Percentiles rank a stretch among this genome's conserved stretches.
Evolutionary conservation across 2,888 invertebrate species (phyloP).

Genomic region (Caenorhabditis angaria): DNA sequence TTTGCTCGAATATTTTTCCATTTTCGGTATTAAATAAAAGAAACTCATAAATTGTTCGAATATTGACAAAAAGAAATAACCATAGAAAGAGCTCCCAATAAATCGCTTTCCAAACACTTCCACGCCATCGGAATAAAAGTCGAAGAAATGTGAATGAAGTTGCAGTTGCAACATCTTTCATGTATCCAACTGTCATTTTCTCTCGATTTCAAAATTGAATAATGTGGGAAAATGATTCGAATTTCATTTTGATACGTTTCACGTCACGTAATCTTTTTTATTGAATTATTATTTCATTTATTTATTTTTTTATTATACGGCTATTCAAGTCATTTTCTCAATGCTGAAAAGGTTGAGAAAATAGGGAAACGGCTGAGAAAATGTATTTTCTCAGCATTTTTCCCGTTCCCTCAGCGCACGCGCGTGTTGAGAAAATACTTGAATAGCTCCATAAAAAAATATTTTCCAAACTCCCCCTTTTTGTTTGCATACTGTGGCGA

Average conservation of each 20-base stretch:
- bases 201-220: not conserved
- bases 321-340: too few relatives aligned
- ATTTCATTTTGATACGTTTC: too few relatives aligned
- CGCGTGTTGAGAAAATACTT: too few relatives aligned
- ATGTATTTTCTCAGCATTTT: too few relatives aligned
- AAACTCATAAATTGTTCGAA: conserved; percentile 44
- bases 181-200: conserved; percentile 58
- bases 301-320: too few relatives aligned
- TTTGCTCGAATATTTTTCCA: conserved; percentile 30
- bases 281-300: too few relatives aligned
- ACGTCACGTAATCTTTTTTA: too few relatives aligned
- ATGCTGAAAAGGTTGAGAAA: too few relatives aligned
- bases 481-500: not conserved
- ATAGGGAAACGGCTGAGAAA: too few relatives aligned
- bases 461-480: not conserved
- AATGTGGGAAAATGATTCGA: not conserved
- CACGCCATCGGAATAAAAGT: conserved; percentile 56
- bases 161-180: conserved; percentile 56
- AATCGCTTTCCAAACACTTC: conserved; percentile 60
- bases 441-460: too few relatives aligned
- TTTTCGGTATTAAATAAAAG: conserved; percentile 17
- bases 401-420: too few relatives aligned
- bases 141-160: conserved; percentile 46
- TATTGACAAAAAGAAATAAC: conserved; percentile 48
- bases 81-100: conserved; percentile 48